Percentiles rank a stretch among this genome's conserved stretches.
Conservation (phyloP, 2,113 vertebrate species). For the Protobothrops flavoviridis region DNA sequence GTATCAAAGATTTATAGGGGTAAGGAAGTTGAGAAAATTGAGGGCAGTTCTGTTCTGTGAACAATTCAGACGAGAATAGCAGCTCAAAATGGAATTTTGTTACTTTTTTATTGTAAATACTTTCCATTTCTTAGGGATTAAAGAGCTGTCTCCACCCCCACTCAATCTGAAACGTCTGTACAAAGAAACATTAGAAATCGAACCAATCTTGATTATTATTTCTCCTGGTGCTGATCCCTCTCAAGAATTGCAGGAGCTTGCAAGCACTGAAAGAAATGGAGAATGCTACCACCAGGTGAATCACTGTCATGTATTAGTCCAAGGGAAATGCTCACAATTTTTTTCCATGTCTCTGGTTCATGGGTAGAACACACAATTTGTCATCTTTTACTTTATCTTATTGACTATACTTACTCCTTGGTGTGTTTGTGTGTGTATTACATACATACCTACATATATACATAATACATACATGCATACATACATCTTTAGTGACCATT, state of each 20-base stretch:
- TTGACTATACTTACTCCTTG: not conserved
- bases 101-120: constrained; percentile 31
- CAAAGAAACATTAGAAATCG: constrained; percentile 86
- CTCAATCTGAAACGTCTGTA: constrained; percentile 89
- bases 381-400: not conserved
- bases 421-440: not conserved
- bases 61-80: not conserved
- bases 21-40: not conserved
- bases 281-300: constrained; percentile 89
- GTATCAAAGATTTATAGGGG: not conserved
- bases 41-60: not conserved
- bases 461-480: too few relatives aligned
- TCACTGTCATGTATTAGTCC: not conserved
- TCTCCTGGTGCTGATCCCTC: constrained; percentile 97
- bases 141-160: constrained; percentile 88
- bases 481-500: not conserved
- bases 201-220: constrained; percentile 94
- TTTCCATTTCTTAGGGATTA: constrained; percentile 77
- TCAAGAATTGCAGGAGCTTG: constrained; percentile 94
- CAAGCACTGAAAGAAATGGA: constrained; percentile 77
- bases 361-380: not conserved
- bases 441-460: not conserved
- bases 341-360: not conserved
- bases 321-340: not conserved
- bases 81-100: not conserved